Evolutionary conservation across 2,888 invertebrate genomes (phyloP).

Genomic region (Mesochorus sp.): DNA sequence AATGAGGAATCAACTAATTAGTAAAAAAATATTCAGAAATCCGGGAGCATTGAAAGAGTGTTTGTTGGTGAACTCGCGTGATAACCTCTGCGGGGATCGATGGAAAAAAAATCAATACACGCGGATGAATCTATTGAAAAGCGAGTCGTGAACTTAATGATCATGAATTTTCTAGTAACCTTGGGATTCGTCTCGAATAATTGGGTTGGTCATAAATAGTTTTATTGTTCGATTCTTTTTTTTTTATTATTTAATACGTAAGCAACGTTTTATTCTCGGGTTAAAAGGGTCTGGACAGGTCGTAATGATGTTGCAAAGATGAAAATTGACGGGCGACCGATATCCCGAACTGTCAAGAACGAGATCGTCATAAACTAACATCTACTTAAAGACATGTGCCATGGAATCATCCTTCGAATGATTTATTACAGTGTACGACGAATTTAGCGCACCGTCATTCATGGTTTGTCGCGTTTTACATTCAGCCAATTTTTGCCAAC

Average conservation of each 20-base stretch:
- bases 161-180: no score
- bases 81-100: constrained; percentile 37
- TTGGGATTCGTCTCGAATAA: no score
- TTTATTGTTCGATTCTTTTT: background rate
- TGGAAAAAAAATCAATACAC: background rate
- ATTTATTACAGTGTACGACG: background rate
- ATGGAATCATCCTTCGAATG: background rate
- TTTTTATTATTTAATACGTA: background rate
- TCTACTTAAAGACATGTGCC: background rate
- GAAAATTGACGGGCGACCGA: constrained; percentile 13
- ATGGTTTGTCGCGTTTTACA: constrained; percentile 1
- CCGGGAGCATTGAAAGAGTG: constrained; percentile 47
- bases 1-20: no score
- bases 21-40: no score
- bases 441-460: constrained; percentile 20
- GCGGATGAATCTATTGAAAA: background rate
- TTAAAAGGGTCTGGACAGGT: background rate
- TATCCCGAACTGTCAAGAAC: background rate
- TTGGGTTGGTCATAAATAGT: no score
- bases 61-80: constrained; percentile 17
- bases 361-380: background rate
- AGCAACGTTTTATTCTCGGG: background rate
- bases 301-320: background rate
- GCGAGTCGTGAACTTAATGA: no score
- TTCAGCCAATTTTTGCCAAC: constrained; percentile 42